phyloP scores from a whole-genome alignment of 92 coral and sea anemone genomes.

The Galaxea fascicularis region DNA sequence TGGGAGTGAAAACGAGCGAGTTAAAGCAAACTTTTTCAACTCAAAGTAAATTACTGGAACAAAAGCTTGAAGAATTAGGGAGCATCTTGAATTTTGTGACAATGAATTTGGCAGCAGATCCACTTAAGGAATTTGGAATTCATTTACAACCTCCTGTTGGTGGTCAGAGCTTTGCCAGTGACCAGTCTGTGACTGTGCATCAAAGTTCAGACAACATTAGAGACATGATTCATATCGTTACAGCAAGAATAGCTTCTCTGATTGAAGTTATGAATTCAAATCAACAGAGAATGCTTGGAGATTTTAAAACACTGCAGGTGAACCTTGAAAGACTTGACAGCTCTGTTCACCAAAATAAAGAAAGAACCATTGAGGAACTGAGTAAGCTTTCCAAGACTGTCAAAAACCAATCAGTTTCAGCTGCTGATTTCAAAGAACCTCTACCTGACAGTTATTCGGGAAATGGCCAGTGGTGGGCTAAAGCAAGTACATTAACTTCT shows the following conservation, averaged over 20 bases:
- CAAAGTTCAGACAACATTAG: not conserved
- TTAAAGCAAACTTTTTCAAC: conserved; percentile 51
- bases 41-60: conserved; percentile 62
- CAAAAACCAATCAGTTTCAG: not conserved
- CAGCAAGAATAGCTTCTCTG: conserved; percentile 34
- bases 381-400: not conserved
- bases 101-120: conserved; percentile 50
- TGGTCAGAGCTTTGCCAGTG: not conserved
- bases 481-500: conserved; percentile 24
- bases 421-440: not conserved
- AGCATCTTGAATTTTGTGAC: conserved; percentile 67
- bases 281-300: conserved; percentile 3
- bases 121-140: conserved; percentile 48
- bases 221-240: not conserved
- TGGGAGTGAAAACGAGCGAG: conserved; percentile 45
- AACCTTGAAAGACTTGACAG: conserved; percentile 13
- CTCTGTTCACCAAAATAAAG: conserved; percentile 19
- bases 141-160: conserved; percentile 18
- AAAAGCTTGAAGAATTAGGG: conserved; percentile 67
- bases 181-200: not conserved
- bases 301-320: not conserved
- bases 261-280: not conserved
- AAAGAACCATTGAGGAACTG: conserved; percentile 3
- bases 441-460: not conserved
- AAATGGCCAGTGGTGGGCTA: conserved; percentile 36